Evolutionary conservation across 1,140 invertebrate genomes (phyloP), one percentile per base, ranked within the genome.

Genomic region (Tetragonula clypearis): DNA sequence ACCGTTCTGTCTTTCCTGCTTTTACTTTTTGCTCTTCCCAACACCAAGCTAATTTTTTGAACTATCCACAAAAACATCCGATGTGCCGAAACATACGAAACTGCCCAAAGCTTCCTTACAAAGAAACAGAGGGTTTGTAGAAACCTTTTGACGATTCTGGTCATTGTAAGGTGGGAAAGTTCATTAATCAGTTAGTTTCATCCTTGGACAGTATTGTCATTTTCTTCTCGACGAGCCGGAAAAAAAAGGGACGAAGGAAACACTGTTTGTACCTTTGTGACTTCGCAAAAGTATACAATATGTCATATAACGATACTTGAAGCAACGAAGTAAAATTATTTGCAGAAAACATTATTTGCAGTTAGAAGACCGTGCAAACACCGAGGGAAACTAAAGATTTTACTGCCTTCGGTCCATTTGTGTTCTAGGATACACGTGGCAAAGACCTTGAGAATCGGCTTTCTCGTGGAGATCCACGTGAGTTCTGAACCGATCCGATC

Each of bases 301-400:
- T 26, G 53, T 78, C 56, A 66, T 82, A 86, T 82, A 82, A 85
- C 86, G 49, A 73, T 66, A 71, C 15, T 82, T 56, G 15, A n/a
- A 55, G 62, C 76, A 69, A 86, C 73, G 62, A 49, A 49, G 41
- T 49, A 0, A 86, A 41, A 86, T 88, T 86, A 88, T 68, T 86
- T 69, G n/a, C 15, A 79, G 62, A 74, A 82, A 81, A 77, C 8
- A 8, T 49, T 49, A 9, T 49, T 49, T 49, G 0, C 55, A 71
- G 58, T 73, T 69, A 49, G 26, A 60, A 5, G 3, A 35, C 30
- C 68, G 58, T 6, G 30, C 12, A 68, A 81, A 81, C 71, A 79
- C n/a, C 4, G 49, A 26, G 5, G 69, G 74, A 65, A 69, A 6
- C 0, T 4, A 2, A 1, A 23, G 0, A 30, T 21, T 85, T 81